Evolutionary conservation across 1,140 invertebrate species (phyloP).

Genomic region (Anastrepha obliqua): DNA sequence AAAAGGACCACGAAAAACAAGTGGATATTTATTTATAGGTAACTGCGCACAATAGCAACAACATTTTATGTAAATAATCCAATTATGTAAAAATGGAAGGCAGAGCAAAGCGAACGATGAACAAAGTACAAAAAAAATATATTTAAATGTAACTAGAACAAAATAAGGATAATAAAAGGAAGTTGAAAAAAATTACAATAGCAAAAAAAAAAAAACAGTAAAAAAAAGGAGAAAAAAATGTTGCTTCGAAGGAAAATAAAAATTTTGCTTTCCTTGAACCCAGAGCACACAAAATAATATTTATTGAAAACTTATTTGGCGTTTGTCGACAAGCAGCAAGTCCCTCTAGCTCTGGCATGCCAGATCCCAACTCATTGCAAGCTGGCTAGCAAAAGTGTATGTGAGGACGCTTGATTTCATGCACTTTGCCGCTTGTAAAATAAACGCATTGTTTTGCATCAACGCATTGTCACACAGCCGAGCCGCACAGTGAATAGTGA

Average conservation of each 20-base stretch:
- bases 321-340: not conserved
- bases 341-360: too few species aligned
- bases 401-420: not conserved
- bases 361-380: too few species aligned
- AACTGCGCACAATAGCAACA: not conserved
- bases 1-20: constrained; percentile 19
- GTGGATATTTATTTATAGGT: constrained; percentile 2
- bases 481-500: not conserved
- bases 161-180: not conserved
- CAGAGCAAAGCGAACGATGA: not conserved
- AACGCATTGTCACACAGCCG: not conserved
- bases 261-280: not conserved
- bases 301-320: not conserved
- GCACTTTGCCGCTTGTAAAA: constrained; percentile 19
- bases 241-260: not conserved
- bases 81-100: constrained; percentile 4
- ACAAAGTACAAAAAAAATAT: not conserved
- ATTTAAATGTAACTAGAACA: not conserved
- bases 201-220: not conserved
- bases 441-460: constrained; percentile 1
- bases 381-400: not conserved
- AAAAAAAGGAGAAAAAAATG: not conserved
- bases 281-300: not conserved
- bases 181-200: not conserved
- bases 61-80: constrained; percentile 37